Evolutionary conservation across 2,113 vertebrate genomes (phyloP).

Genomic region (Callopanchax toddi): DNA sequence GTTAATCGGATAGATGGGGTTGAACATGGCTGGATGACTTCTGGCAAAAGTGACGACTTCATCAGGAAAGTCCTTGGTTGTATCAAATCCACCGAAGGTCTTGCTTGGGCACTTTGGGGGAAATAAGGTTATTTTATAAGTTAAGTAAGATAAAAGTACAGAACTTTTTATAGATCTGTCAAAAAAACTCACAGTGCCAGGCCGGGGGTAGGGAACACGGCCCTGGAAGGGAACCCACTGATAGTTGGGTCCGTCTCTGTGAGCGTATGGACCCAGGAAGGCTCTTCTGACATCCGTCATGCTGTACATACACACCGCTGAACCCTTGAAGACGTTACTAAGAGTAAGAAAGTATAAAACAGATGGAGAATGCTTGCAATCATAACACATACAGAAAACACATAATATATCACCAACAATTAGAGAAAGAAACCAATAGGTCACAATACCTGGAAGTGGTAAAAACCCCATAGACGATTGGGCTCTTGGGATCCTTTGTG

Average conservation of each 20-base stretch:
- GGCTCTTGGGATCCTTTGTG: slow-evolving; percentile 97
- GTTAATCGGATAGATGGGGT: slow-evolving; percentile 92
- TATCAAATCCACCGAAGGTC: slow-evolving; percentile 97
- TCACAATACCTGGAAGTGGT: slow-evolving; percentile 93
- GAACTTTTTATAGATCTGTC: neutral
- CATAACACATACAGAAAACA: neutral
- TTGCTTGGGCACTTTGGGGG: slow-evolving; percentile 92
- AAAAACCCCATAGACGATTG: slow-evolving; percentile 94
- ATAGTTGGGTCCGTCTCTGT: slow-evolving; percentile 95
- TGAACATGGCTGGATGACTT: slow-evolving; percentile 97
- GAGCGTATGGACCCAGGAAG: slow-evolving; percentile 94
- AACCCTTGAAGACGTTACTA: slow-evolving; percentile 98
- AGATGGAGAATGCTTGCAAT: too few species aligned
- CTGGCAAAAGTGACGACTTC: slow-evolving; percentile 97
- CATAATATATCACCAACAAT: neutral
- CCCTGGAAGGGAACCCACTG: slow-evolving; percentile 98
- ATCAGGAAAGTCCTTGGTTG: slow-evolving; percentile 97
- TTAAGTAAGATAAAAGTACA: neutral
- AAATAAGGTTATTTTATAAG: neutral
- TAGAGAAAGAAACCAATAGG: slow-evolving; percentile 4
- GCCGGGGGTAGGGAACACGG: slow-evolving; percentile 94
- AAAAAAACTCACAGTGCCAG: slow-evolving; percentile 90
- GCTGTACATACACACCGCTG: slow-evolving; percentile 96
- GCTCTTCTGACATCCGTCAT: slow-evolving; percentile 95
- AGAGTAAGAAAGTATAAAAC: slow-evolving; percentile 34